Base-by-base conservation (phyloP, 1,140 invertebrate genomes). In the Homarus americanus region DNA sequence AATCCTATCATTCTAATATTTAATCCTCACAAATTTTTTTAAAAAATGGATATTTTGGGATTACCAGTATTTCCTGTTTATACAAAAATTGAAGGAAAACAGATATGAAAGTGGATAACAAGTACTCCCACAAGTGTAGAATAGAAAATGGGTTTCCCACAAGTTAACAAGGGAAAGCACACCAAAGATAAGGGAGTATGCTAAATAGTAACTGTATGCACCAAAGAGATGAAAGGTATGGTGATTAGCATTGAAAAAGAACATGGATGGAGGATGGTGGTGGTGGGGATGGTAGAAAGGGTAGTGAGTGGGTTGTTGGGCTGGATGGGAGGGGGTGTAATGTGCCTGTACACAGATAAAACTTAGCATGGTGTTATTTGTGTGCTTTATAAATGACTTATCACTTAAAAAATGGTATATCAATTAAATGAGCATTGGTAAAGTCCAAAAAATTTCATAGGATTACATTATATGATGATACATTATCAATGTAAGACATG, bases 361-460 rank as follows among this genome's bases (percentile, higher is more conserved):
- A 72, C 44, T 66, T 44, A 72, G 32, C 20, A 63, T 63, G 32
- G 36, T 82, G 79, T 82, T 20, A 24, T 10, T 53, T n/a, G 17
- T 82, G 53, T 82, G n/a, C 49, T 34, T 82, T 15, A 82, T 82
- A 82, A 63, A 53, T 82, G 79, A 58, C 79, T 63, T 82, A 80
- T 82, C 53, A 63, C 78, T 63, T 82, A 82, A 17, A 82, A 82
- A 82, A 63, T 82, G 36, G 49, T 63, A 24, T 63, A 58, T 58
- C 38, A 63, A 82, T 82, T 82, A 36, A 82, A 82, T 34, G 79
- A 82, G 49, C 49, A 38, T 44, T 82, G 79, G 78, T 24, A 41
- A 53, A 28, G 75, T 78, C 75, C 40, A 41, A 80, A 41, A 80
- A 44, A 80, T 80, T 80, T 28, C 24, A 9, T 17, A 49, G 78